phyloP scores from a whole-genome alignment of 2,888 invertebrate genomes.

The Pediacus dermestoides region DNA sequence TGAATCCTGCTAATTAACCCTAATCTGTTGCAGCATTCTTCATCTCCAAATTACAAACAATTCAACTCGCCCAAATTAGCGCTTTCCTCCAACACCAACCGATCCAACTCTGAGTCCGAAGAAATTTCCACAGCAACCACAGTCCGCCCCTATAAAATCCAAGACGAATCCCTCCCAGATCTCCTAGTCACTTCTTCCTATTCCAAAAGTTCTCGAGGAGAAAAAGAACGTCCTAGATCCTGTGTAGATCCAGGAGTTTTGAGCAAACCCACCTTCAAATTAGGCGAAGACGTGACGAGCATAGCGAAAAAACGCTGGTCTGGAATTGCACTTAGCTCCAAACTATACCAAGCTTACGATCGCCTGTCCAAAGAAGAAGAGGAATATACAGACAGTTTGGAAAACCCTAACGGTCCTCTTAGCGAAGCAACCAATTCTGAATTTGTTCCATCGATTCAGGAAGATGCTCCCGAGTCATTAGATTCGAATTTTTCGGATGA shows the following conservation, averaged over 20 bases:
- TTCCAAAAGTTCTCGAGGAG: slow-evolving; percentile 37
- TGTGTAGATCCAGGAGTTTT: slow-evolving; percentile 58
- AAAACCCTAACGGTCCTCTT: slow-evolving; percentile 46
- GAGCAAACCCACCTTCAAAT: slow-evolving; percentile 42
- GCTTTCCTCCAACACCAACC: slow-evolving; percentile 50
- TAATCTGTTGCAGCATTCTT: slow-evolving; percentile 25
- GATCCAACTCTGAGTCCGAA: slow-evolving; percentile 53
- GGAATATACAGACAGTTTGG: slow-evolving; percentile 71
- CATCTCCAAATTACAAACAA: slow-evolving; percentile 34
- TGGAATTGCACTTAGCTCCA: slow-evolving; percentile 66
- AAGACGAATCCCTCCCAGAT: slow-evolving; percentile 53
- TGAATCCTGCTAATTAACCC: neutral
- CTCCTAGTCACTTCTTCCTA: slow-evolving; percentile 54
- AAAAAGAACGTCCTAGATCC: slow-evolving; percentile 62
- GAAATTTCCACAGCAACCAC: slow-evolving; percentile 50
- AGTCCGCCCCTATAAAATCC: slow-evolving; percentile 48
- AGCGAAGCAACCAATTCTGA: neutral
- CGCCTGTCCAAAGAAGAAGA: slow-evolving; percentile 64
- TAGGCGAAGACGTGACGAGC: slow-evolving; percentile 48
- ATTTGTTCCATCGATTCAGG: slow-evolving; percentile 10
- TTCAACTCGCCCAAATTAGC: slow-evolving; percentile 51
- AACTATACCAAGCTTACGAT: slow-evolving; percentile 70
- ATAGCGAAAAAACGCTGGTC: slow-evolving; percentile 67
- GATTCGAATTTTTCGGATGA: slow-evolving; percentile 46
- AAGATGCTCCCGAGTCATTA: slow-evolving; percentile 44